Evolutionary conservation across 2,113 vertebrate species (phyloP), one percentile per base, ranked within the genome.

Genomic region (Gobio gobio): DNA sequence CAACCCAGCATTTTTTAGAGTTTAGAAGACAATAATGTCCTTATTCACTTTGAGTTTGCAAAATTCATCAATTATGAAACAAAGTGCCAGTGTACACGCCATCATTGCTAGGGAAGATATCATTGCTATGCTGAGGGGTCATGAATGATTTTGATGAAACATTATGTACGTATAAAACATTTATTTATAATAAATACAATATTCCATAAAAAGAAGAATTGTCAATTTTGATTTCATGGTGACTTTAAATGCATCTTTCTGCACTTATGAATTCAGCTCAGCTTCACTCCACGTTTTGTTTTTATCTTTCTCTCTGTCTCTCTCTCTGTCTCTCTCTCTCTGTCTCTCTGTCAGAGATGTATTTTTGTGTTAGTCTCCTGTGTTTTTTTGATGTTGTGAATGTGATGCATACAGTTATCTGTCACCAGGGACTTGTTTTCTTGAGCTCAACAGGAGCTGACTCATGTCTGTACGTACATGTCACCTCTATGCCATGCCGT

Each of bases 351-450:
- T 74, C 40, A 74, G 22, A 83, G 22, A 26, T 45, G 22, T 36
- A 54, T 74, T 26, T 45, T 59, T 59, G 51, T 45, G 36, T 64
- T 47, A 47, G 82, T 49, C 36, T 56, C 14, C 49, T n/a, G 75
- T 63, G 75, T 43, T 79, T 49, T 85, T 70, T 73, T 85, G 76
- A 84, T 74, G 70, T 70, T 54, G 12, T 80, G 29, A 29, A 29
- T 29, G 29, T 29, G 78, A 64, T 64, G 59, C 12, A 12, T 61
- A 40, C 51, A 47, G 82, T 74, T 83, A 61, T 83, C 68, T 74
- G 22, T 79, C 82, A 61, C 33, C n/a, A 29, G 82, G 70, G 56
- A 83, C 14, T 4, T 83, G 51, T 73, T 74, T 59, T 74, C 70
- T 74, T 83, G 24, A 74, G 29, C 72, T 76, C 10, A 84, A 61